Evolutionary conservation across 2,113 vertebrate genomes (phyloP).

Genomic region (Gallinago undulata): DNA sequence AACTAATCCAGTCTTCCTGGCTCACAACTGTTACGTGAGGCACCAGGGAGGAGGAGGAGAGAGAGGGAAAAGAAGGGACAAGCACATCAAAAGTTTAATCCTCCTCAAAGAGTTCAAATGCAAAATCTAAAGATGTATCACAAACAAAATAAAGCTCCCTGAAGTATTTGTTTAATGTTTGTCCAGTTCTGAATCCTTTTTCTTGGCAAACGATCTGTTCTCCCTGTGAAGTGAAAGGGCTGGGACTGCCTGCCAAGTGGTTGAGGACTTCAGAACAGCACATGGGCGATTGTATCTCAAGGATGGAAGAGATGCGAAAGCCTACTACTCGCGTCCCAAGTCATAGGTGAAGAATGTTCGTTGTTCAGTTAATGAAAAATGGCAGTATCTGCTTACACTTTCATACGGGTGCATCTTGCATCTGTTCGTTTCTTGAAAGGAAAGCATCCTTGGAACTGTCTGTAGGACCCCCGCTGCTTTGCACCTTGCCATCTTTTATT

Average conservation of each 20-base stretch:
- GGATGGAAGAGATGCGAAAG: background rate
- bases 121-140: conserved; percentile 34
- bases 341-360: background rate
- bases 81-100: conserved; percentile 25
- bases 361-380: background rate
- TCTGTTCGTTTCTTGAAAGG: background rate
- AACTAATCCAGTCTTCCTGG: background rate
- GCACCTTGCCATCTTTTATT: background rate
- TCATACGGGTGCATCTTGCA: background rate
- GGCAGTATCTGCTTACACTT: background rate
- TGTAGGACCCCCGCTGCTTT: background rate
- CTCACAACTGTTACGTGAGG: background rate
- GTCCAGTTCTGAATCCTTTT: conserved; percentile 48
- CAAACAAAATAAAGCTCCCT: conserved; percentile 57
- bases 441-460: background rate
- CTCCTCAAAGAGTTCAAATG: background rate
- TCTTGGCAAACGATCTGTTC: conserved; percentile 51
- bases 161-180: conserved; percentile 63
- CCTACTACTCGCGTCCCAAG: background rate
- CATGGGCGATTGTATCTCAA: background rate
- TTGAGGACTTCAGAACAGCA: conserved; percentile 46
- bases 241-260: conserved; percentile 28
- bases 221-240: conserved; percentile 48
- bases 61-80: background rate
- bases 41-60: background rate